phyloP scores from a whole-genome alignment of 1,140 invertebrate species.

The Sitophilus oryzae region DNA sequence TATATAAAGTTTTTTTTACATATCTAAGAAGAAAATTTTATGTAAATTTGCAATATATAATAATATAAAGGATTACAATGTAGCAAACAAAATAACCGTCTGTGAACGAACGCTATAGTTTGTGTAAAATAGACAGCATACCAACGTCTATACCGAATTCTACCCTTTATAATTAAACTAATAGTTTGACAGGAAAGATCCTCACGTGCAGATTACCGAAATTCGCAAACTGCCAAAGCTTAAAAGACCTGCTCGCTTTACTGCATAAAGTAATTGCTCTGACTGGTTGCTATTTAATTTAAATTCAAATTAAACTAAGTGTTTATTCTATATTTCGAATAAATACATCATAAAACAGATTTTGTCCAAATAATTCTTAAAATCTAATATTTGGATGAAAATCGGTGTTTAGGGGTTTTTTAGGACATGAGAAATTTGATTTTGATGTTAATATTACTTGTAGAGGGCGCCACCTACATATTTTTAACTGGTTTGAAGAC shows the following conservation, averaged over 20 bases:
- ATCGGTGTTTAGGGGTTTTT: too few relatives aligned
- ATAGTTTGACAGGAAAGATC: neutral
- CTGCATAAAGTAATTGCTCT: neutral
- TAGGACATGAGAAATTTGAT: neutral
- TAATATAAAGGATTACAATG: neutral
- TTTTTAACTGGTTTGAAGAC: too few relatives aligned
- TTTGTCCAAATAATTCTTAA: neutral
- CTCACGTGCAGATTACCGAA: neutral
- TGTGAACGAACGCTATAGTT: neutral
- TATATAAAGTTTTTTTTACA: too few relatives aligned
- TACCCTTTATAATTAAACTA: neutral
- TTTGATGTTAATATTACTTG: neutral
- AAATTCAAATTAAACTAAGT: too few relatives aligned
- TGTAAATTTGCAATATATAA: too few relatives aligned
- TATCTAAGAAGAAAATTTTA: too few relatives aligned
- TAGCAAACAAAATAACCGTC: neutral
- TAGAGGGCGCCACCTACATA: too few relatives aligned
- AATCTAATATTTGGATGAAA: neutral
- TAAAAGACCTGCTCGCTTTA: neutral
- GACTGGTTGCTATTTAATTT: neutral
- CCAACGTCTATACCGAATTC: neutral
- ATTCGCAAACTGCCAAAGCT: neutral
- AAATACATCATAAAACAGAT: neutral
- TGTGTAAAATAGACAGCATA: neutral
- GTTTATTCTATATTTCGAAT: neutral